phyloP scores from a whole-genome alignment of 1,140 invertebrate genomes.

The Melipona quadrifasciata region DNA sequence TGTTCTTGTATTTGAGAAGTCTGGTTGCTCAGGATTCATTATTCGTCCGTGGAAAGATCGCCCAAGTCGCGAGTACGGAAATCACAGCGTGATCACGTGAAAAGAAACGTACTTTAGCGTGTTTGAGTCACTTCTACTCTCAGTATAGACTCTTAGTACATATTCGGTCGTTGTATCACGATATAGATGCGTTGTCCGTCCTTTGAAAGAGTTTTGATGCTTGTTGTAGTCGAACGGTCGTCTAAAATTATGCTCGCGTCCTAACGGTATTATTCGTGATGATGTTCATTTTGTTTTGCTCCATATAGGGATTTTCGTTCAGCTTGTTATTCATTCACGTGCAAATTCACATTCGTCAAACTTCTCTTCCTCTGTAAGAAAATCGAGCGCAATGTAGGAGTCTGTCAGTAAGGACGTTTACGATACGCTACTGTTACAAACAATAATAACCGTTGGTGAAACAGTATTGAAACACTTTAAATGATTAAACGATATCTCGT shows the following conservation, averaged over 20 bases:
- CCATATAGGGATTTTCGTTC: background rate
- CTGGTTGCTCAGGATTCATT: constrained; percentile 42
- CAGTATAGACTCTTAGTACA: background rate
- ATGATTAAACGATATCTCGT: background rate
- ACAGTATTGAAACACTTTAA: background rate
- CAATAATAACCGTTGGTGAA: background rate
- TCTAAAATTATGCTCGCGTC: background rate
- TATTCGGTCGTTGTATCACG: background rate
- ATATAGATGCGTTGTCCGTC: background rate
- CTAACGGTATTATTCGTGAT: background rate
- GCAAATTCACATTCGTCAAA: background rate
- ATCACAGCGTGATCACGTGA: background rate
- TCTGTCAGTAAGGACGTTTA: background rate
- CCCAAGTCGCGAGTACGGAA: constrained; percentile 20
- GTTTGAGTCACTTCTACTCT: background rate
- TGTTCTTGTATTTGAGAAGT: constrained; percentile 57
- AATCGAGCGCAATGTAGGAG: background rate
- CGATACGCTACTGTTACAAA: background rate
- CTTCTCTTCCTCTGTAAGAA: background rate
- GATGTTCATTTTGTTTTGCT: background rate
- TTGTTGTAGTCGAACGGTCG: background rate
- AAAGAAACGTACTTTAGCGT: background rate
- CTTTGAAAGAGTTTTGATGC: background rate
- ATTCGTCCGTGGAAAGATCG: background rate
- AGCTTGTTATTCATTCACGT: background rate